Evolutionary conservation across 2,113 vertebrate genomes (phyloP).

Genomic region (Vicugna pacos): DNA sequence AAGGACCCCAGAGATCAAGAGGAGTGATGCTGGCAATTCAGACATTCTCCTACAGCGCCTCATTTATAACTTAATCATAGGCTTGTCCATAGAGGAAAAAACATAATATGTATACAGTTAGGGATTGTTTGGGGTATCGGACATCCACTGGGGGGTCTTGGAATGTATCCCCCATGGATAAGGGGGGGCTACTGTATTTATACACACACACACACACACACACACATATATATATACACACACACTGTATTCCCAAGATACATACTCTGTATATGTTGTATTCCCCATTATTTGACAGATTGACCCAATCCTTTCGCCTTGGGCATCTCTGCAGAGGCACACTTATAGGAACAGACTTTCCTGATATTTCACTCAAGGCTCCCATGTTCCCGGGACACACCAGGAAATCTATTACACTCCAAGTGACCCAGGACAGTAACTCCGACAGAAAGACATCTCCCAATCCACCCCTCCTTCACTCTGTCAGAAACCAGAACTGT

Average conservation of each 20-base stretch:
- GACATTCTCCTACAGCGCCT: background rate
- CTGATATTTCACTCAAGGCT: background rate
- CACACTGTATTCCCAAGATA: background rate
- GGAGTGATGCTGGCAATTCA: fast-evolving
- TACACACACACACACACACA: too few relatives aligned
- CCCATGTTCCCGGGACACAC: background rate
- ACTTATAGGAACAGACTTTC: background rate
- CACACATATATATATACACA: background rate
- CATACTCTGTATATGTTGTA: too few relatives aligned
- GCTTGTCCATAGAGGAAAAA: background rate
- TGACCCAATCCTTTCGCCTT: background rate
- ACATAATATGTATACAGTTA: fast-evolving
- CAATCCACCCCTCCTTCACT: background rate
- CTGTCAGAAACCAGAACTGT: background rate
- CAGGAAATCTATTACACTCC: background rate
- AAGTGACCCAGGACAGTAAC: background rate
- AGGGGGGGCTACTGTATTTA: background rate
- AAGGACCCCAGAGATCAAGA: background rate
- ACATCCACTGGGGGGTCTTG: background rate
- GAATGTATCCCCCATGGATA: background rate
- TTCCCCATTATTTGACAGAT: background rate
- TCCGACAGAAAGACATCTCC: background rate
- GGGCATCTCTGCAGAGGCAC: background rate
- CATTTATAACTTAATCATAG: background rate
- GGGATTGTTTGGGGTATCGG: too few relatives aligned